Conservation (phyloP, 1,140 invertebrate species). For the Goniozus legneri region DNA sequence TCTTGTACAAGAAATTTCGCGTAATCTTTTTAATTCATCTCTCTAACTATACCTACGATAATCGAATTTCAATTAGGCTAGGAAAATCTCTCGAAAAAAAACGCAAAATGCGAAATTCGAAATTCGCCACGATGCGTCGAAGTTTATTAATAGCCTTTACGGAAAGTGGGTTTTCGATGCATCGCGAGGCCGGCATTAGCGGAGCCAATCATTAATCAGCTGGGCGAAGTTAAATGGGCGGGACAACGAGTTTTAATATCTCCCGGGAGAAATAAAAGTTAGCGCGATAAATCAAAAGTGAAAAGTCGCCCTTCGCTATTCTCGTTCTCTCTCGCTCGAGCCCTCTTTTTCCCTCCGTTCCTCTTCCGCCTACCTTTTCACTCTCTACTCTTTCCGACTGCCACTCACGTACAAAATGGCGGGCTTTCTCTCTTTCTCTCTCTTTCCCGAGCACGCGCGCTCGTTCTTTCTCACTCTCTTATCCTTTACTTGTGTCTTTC, state of each 20-base stretch:
- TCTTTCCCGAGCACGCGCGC: too few relatives aligned
- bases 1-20: background rate
- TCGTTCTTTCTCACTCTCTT: slow-evolving; percentile 2
- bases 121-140: background rate
- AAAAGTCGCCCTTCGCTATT: slow-evolving; percentile 46
- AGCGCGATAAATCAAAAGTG: slow-evolving; percentile 54
- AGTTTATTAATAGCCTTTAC: slow-evolving; percentile 32
- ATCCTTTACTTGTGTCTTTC: slow-evolving; percentile 6
- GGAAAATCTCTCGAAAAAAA: background rate
- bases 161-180: slow-evolving; percentile 26
- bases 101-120: background rate
- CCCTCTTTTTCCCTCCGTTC: slow-evolving; percentile 14
- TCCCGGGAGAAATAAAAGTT: slow-evolving; percentile 51
- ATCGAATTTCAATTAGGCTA: background rate
- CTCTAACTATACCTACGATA: too few relatives aligned
- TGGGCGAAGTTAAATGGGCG: slow-evolving; percentile 47
- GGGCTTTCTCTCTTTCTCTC: too few relatives aligned
- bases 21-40: background rate
- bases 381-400: too few relatives aligned
- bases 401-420: too few relatives aligned
- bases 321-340: slow-evolving; percentile 25
- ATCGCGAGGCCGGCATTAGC: slow-evolving; percentile 20
- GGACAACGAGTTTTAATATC: slow-evolving; percentile 54
- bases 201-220: slow-evolving; percentile 51
- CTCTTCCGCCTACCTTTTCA: slow-evolving; percentile 14